Base-by-base conservation (phyloP, 2,888 invertebrate genomes). In the Pollenia labialis region DNA sequence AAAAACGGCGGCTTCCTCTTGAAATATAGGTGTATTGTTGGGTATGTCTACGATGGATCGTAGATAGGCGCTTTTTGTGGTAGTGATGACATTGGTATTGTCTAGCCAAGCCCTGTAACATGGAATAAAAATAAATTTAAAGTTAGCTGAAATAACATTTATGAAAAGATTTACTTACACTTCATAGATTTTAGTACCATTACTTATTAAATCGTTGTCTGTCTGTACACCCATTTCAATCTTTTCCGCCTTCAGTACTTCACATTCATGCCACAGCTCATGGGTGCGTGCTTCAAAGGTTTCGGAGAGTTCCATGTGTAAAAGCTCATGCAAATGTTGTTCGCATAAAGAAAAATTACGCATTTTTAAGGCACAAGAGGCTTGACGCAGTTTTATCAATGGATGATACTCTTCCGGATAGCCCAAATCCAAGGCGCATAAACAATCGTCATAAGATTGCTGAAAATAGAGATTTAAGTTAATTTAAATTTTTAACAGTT, bases 341-440 rank as follows among this genome's bases (percentile, higher is more conserved):
- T 90, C 90, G 87, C 90, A 90, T 72, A 90, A 88, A 74, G 87
- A 87, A 82, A 90, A 90, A 83, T 90, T 90, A 81, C 90, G 90
- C 87, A 90, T 81, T 89, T 90, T 90, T 90, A 90, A 90, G 90
- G 90, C 90, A 90, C 90, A 90, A 88, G 90, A 88, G 90, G 90
- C 90, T 90, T 90, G 90, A 76, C 90, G 90, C 88, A 90, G 88
- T 89, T 90, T 90, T 76, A 90, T 88, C 86, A 90, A 85, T 82
- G 90, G 88, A 85, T 89, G 88, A 85, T 90, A 90, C 81, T 90
- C 90, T 87, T 90, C 90, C 62, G 90, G 90, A 88, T 90, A 90
- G 80, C 90, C 90, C 58, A 90, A 85, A 56, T 90, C 90, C 88
- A 90, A 81, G 48, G 90, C 90, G 82, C 90, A 90, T 42, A 90